A percentile compares a stretch with the other conserved stretches of the same genome.
Evolutionary conservation across 37 sponge, comb jelly and placozoan species (phyloP).

Genomic region (Aphrocallistes beatrix): DNA sequence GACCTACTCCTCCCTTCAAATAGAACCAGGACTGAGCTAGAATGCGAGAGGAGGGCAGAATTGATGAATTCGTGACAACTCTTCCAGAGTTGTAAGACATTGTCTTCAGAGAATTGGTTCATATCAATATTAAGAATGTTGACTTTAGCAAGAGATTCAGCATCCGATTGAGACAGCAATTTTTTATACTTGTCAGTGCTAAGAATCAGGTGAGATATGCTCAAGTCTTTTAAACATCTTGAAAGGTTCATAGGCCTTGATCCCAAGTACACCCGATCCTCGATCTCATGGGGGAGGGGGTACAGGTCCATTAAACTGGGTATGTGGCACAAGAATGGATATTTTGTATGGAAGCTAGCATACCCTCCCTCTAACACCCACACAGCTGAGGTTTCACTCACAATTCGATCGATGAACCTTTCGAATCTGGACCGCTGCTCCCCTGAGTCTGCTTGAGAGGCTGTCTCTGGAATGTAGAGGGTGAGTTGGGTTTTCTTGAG

Average conservation of each 20-base stretch:
- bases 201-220: slow-evolving; percentile 44
- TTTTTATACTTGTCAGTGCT: slow-evolving; percentile 7
- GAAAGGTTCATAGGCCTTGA: slow-evolving; percentile 28
- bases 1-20: slow-evolving; percentile 48
- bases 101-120: not conserved
- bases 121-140: not conserved
- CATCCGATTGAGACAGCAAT: not conserved
- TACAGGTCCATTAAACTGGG: slow-evolving; percentile 28
- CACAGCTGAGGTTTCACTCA: slow-evolving; percentile 31
- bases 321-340: slow-evolving; percentile 42
- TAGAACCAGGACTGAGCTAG: slow-evolving; percentile 26
- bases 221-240: slow-evolving; percentile 18
- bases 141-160: not conserved
- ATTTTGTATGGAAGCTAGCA: slow-evolving; percentile 27
- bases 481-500: slow-evolving; percentile 21
- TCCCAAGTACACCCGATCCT: slow-evolving; percentile 32
- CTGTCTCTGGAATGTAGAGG: not conserved
- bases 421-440: slow-evolving; percentile 20
- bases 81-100: not conserved
- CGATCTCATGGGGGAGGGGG: slow-evolving; percentile 51
- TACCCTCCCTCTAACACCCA: slow-evolving; percentile 52
- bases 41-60: not conserved
- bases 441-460: not conserved
- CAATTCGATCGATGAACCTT: slow-evolving; percentile 44
- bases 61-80: not conserved